phyloP scores from a whole-genome alignment of 2,797 vertebrate genomes.

The Halcyon badia region DNA sequence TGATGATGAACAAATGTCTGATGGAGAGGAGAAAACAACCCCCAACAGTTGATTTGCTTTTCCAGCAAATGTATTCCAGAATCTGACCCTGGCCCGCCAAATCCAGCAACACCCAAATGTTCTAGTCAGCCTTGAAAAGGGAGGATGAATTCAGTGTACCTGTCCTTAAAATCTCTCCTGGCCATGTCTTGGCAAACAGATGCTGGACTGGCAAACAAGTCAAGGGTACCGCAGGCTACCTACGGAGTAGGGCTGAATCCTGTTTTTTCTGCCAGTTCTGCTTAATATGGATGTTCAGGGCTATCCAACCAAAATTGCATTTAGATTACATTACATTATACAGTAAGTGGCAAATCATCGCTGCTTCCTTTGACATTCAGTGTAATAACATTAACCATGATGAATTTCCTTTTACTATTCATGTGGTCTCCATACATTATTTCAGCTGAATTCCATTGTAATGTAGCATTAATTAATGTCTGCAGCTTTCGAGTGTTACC shows the following conservation, averaged over 20 bases:
- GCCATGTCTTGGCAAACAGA: neutral
- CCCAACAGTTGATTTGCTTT: neutral
- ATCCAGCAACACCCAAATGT: accelerated
- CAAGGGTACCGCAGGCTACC: accelerated
- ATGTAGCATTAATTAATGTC: constrained; percentile 67
- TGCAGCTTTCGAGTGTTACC: constrained; percentile 10
- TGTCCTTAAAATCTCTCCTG: neutral
- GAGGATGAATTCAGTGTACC: neutral
- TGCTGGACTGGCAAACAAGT: neutral
- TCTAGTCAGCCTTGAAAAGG: neutral
- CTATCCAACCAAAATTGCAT: constrained; percentile 42
- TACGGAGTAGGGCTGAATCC: neutral
- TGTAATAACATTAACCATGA: constrained; percentile 66
- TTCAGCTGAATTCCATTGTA: constrained; percentile 45
- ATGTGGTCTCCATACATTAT: constrained; percentile 61
- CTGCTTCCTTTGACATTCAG: constrained; percentile 51
- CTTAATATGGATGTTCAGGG: neutral
- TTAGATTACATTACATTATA: constrained; percentile 45
- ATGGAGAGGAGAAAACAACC: neutral
- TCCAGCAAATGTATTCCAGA: neutral
- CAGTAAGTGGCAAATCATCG: constrained; percentile 61
- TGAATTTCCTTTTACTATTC: constrained; percentile 58
- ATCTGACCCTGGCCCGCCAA: neutral
- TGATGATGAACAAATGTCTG: neutral
- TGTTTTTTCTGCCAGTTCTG: neutral